phyloP scores from a whole-genome alignment of 2,797 vertebrate species.

The Rachycentron canadum region DNA sequence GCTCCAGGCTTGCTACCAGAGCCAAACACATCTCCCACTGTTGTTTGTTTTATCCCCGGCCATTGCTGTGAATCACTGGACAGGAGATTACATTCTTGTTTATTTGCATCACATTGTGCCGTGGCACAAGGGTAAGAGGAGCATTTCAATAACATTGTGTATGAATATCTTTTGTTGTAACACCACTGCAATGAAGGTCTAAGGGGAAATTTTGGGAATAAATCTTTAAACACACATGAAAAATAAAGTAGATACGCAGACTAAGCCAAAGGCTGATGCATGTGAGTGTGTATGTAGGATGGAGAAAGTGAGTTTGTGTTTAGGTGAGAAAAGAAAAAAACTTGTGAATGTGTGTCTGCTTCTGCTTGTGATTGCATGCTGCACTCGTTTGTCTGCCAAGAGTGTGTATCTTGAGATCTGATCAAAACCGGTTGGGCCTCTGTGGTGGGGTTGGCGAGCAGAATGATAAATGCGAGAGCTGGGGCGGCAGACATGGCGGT shows the following conservation, averaged over 20 bases:
- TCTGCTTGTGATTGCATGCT: constrained; percentile 67
- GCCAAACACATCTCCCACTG: constrained; percentile 43
- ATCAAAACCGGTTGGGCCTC: constrained; percentile 64
- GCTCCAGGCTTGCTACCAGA: constrained; percentile 58
- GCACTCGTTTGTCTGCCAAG: constrained; percentile 54
- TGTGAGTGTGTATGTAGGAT: constrained; percentile 8
- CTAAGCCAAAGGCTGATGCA: constrained; percentile 15
- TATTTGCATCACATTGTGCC: constrained; percentile 46
- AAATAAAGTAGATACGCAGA: constrained; percentile 41
- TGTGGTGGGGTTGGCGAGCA: background rate
- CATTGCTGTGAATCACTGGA: constrained; percentile 47
- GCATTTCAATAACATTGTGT: background rate
- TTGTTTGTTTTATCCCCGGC: constrained; percentile 53
- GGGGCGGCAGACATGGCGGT: constrained; percentile 49
- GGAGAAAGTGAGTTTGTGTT: constrained; percentile 1
- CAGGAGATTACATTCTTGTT: constrained; percentile 41
- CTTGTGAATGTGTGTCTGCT: constrained; percentile 44
- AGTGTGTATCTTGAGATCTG: constrained; percentile 64
- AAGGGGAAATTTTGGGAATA: constrained; percentile 26
- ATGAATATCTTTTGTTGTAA: constrained; percentile 6
- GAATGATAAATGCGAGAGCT: constrained; percentile 37
- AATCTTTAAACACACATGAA: constrained; percentile 53
- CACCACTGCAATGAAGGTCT: constrained; percentile 26
- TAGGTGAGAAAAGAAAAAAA: constrained; percentile 20
- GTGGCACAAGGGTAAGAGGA: constrained; percentile 18